phyloP scores from a whole-genome alignment of 2,888 invertebrate genomes.

The Coleophora flavipennella region DNA sequence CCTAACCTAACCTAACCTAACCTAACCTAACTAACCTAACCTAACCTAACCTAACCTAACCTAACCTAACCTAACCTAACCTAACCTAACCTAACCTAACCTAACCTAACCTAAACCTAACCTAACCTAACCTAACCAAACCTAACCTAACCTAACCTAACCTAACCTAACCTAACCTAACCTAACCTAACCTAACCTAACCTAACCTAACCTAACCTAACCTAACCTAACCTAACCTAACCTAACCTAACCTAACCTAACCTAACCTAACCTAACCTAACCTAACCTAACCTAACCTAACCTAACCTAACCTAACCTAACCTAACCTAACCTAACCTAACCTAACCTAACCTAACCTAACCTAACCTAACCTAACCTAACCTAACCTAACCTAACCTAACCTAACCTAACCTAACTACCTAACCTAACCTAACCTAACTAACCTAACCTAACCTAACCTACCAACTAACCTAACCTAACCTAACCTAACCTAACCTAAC shows the following conservation, averaged over 20 bases:
- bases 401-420: too few species aligned
- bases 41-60: constrained; percentile 11
- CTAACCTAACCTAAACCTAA: too few species aligned
- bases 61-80: constrained; percentile 12
- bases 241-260: constrained; percentile 6
- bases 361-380: background rate
- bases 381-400: too few species aligned
- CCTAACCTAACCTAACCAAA: too few species aligned
- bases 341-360: constrained; percentile 4
- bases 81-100: too few species aligned
- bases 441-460: too few species aligned
- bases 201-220: constrained; percentile 8
- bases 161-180: too few species aligned
- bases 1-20: constrained; percentile 9
- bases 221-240: constrained; percentile 5
- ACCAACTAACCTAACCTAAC: too few species aligned
- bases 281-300: too few species aligned
- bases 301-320: constrained; percentile 4
- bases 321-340: constrained; percentile 8
- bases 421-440: too few species aligned
- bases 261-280: too few species aligned
- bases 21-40: constrained; percentile 10
- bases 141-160: too few species aligned
- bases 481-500: background rate
- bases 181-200: constrained; percentile 2